Percentiles rank a stretch among this genome's conserved stretches.
Evolutionary conservation across 2,888 invertebrate genomes (phyloP).

Genomic region (Athalia cordata): DNA sequence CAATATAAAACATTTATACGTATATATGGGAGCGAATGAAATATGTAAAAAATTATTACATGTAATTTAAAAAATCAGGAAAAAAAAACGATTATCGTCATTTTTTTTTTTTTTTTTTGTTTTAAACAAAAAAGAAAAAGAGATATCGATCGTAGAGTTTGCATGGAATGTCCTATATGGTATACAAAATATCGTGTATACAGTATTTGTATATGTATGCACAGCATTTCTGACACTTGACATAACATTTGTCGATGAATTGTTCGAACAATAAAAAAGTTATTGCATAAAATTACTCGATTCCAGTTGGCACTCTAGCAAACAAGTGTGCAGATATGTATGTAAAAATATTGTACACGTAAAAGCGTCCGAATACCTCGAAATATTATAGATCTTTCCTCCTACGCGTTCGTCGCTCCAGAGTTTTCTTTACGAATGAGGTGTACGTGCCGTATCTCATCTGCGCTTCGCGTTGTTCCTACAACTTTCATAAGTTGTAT

Average conservation of each 20-base stretch:
- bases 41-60: too few species aligned
- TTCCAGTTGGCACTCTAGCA: constrained; percentile 10
- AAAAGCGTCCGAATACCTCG: background rate
- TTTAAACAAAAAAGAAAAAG: background rate
- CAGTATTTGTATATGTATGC: background rate
- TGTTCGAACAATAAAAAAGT: constrained; percentile 1
- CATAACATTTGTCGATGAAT: background rate
- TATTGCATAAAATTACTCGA: background rate
- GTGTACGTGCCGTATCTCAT: constrained; percentile 23
- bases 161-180: too few species aligned
- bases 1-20: too few species aligned
- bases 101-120: too few species aligned
- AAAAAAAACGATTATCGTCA: too few species aligned
- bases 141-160: too few species aligned
- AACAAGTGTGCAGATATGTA: background rate
- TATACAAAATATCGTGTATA: too few species aligned
- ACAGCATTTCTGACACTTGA: background rate
- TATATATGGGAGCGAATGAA: too few species aligned
- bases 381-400: background rate
- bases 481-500: constrained; percentile 19
- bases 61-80: too few species aligned
- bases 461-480: constrained; percentile 6
- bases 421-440: constrained; percentile 11
- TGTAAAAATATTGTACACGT: background rate
- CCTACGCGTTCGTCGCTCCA: too few species aligned